These are phyloP conservation scores for Scaptomyza polygonia DNA, from an alignment of 2,888 invertebrate species.

Conservation along the genomic window DNA sequence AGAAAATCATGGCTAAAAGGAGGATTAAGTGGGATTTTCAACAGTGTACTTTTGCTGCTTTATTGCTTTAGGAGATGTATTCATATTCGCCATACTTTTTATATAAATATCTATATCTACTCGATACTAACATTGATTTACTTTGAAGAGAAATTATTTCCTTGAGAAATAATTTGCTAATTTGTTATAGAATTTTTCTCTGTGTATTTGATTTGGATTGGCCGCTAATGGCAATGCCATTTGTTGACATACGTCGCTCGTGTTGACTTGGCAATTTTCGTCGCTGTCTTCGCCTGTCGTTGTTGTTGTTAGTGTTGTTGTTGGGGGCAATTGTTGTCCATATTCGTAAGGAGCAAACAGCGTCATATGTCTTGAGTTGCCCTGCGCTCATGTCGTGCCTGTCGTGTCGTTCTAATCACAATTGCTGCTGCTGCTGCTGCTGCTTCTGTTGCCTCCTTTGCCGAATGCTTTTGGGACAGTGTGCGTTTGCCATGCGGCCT, in stretches of 20 bases:
- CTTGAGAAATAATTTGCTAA: too few species aligned
- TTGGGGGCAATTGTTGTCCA: slow-evolving; percentile 73
- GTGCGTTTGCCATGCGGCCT: slow-evolving; percentile 65
- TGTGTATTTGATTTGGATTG: slow-evolving; percentile 41
- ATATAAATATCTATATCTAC: too few species aligned
- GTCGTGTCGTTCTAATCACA: slow-evolving; percentile 80
- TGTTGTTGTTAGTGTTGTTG: slow-evolving; percentile 17
- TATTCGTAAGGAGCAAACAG: slow-evolving; percentile 66
- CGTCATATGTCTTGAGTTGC: slow-evolving; percentile 73
- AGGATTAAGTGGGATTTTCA: too few species aligned
- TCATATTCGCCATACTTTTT: too few species aligned
- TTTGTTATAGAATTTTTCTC: background rate
- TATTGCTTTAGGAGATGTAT: too few species aligned
- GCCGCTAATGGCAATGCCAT: slow-evolving; percentile 76
- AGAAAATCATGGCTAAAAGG: background rate
- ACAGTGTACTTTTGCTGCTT: too few species aligned
- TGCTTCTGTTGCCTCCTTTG: slow-evolving; percentile 25
- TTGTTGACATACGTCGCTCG: slow-evolving; percentile 81
- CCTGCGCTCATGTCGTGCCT: slow-evolving; percentile 76
- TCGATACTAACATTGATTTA: too few species aligned
- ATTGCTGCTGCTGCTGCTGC: slow-evolving; percentile 43
- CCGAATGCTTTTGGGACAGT: slow-evolving; percentile 20
- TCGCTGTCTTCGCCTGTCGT: slow-evolving; percentile 25
- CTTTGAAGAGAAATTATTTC: too few species aligned
- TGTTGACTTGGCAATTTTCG: slow-evolving; percentile 77